Conservation (phyloP, 2,797 vertebrate species). For the Enteromius unitaeniatus region DNA sequence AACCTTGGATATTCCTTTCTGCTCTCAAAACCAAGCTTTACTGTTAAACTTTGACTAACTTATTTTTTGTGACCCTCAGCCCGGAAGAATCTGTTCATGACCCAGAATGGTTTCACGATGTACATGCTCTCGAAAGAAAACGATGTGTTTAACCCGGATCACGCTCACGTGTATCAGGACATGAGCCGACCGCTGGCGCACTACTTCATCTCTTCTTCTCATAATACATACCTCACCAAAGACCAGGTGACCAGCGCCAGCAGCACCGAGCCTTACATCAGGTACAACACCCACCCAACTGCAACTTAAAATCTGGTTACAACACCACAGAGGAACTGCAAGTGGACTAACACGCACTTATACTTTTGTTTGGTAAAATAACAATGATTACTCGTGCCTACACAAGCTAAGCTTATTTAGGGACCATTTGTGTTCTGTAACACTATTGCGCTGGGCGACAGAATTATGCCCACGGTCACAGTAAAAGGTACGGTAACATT, state of each 20-base stretch:
- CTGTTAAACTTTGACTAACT: neutral
- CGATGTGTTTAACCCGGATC: conserved; percentile 84
- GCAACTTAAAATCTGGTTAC: neutral
- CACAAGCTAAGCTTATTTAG: neutral
- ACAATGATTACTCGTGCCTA: neutral
- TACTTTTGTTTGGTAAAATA: neutral
- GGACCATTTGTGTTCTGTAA: neutral
- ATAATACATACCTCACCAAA: conserved; percentile 93
- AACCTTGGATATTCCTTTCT: neutral
- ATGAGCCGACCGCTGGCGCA: conserved; percentile 90
- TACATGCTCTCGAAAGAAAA: conserved; percentile 92
- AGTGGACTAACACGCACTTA: neutral
- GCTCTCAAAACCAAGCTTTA: neutral
- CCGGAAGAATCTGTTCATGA: conserved; percentile 86
- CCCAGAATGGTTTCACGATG: conserved; percentile 93
- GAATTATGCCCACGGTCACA: neutral
- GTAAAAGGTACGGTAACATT: neutral
- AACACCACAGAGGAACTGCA: neutral
- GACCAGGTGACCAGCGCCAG: conserved; percentile 91
- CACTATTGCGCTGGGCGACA: neutral
- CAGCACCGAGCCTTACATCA: conserved; percentile 95
- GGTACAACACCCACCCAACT: conserved; percentile 73
- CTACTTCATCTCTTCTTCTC: conserved; percentile 90
- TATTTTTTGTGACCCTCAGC: conserved; percentile 62
- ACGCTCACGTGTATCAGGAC: conserved; percentile 85